Evolutionary conservation across 2,797 vertebrate genomes (phyloP).

Genomic region (Calcarius lapponicus): DNA sequence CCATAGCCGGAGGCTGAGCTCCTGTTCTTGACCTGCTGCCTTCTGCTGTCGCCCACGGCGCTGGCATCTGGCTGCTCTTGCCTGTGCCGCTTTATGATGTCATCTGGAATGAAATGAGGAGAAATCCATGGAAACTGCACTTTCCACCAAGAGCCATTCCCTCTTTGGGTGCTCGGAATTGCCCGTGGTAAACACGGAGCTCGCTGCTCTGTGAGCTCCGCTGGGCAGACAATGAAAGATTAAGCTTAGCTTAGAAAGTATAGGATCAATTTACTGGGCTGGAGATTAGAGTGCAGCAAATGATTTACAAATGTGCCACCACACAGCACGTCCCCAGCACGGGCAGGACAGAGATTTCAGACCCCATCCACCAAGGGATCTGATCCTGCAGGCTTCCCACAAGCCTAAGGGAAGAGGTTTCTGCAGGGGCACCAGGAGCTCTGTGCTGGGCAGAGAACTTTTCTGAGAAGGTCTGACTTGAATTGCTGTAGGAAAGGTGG

Average conservation of each 20-base stretch:
- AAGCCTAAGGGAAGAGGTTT: background rate
- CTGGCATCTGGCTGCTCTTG: conserved; percentile 56
- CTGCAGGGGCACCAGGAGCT: background rate
- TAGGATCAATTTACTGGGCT: background rate
- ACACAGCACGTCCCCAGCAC: fast-evolving
- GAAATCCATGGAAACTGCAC: background rate
- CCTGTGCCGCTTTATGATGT: conserved; percentile 78
- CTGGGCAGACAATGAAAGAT: background rate
- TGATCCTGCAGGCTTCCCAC: background rate
- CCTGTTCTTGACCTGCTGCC: conserved; percentile 43
- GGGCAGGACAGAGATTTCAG: background rate
- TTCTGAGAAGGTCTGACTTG: background rate
- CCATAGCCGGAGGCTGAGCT: background rate
- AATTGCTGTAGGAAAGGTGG: background rate
- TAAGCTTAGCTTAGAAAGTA: conserved; percentile 26
- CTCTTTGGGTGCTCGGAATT: background rate
- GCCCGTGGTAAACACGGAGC: fast-evolving
- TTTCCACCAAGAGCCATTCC: background rate
- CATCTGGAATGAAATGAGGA: conserved; percentile 72
- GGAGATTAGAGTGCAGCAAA: background rate
- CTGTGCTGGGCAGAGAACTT: background rate
- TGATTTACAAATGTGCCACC: background rate
- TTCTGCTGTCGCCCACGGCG: background rate
- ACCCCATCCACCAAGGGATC: fast-evolving
- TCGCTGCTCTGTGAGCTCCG: background rate